Evolutionary conservation across 2,113 vertebrate genomes (phyloP).

Genomic region (Rhinolophus ferrumequinum): DNA sequence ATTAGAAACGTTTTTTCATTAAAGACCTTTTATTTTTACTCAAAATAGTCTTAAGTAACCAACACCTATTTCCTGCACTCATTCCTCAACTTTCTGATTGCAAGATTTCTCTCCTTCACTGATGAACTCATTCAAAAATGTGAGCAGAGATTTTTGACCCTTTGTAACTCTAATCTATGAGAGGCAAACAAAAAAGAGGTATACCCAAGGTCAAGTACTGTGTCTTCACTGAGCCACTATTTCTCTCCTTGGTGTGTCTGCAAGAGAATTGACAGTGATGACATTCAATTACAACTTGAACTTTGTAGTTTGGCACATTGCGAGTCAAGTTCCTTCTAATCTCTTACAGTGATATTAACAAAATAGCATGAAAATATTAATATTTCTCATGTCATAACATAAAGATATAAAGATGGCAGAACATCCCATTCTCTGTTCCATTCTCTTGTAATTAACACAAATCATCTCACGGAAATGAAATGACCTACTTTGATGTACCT

Average conservation of each 20-base stretch:
- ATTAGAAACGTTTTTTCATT: not conserved
- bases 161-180: not conserved
- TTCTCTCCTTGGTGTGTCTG: not conserved
- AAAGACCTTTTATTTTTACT: slow-evolving; percentile 9
- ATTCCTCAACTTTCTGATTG: not conserved
- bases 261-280: not conserved
- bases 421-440: not conserved
- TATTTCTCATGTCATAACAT: not conserved
- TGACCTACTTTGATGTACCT: not conserved
- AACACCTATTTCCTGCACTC: not conserved
- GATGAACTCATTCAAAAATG: not conserved
- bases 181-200: not conserved
- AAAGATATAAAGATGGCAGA: not conserved
- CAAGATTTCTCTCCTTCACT: not conserved
- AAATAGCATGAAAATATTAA: not conserved
- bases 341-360: not conserved
- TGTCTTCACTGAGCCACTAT: not conserved
- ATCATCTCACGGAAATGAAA: not conserved
- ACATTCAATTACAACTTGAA: not conserved
- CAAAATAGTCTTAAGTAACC: not conserved
- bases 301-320: not conserved
- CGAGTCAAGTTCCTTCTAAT: not conserved
- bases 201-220: not conserved
- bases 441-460: not conserved
- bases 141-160: not conserved